Base-by-base conservation (phyloP, 1,140 invertebrate genomes). In the Meloidogyne chitwoodi region DNA sequence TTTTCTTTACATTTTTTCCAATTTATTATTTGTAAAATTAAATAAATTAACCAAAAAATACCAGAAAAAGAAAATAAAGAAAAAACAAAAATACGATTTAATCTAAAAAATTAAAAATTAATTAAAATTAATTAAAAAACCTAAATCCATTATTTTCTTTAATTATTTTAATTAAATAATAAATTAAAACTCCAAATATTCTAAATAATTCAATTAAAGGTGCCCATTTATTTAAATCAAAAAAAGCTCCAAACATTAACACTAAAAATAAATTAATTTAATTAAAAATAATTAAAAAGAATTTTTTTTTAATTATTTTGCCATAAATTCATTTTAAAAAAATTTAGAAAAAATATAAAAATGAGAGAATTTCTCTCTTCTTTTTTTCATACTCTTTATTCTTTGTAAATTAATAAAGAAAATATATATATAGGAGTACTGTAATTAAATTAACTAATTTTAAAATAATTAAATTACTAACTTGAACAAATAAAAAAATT, bases 61-160 rank as follows among this genome's bases (percentile, higher is more conserved):
- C 41, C 31, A 12, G 74, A 81, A 11, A 73, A 31, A 16, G 5
- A 16, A 66, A 83, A 86, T 3, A 84, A 61, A 5, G 76, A 79
- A 27, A 84, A 70, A 56, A 86, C 78, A 72, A 86, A 86, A n/a
- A 86, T 69, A 14, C 83, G 77, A 74, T 86, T 84, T 4, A 85
- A 76, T 56, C 77, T 66, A 26, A 82, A 22, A 26, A 56, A 16
- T 56, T n/a, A 5, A 22, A n/a, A 56, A n/a, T 16, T n/a, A 6
- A 56, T n/a, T 56, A n/a, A n/a, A 22, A 3, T 48, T 48, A 19
- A 48, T 31, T 56, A 14, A 56, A 4, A n/a, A 8, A 56, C 48
- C 10, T 56, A n/a, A 56, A 56, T n/a, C 84, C 81, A 62, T 83
- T 73, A 34, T 77, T 38, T 27, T 80, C 79, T 44, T 79, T 78